Base-by-base conservation (phyloP, 1,140 invertebrate species). In the Bicyclus anynana region DNA sequence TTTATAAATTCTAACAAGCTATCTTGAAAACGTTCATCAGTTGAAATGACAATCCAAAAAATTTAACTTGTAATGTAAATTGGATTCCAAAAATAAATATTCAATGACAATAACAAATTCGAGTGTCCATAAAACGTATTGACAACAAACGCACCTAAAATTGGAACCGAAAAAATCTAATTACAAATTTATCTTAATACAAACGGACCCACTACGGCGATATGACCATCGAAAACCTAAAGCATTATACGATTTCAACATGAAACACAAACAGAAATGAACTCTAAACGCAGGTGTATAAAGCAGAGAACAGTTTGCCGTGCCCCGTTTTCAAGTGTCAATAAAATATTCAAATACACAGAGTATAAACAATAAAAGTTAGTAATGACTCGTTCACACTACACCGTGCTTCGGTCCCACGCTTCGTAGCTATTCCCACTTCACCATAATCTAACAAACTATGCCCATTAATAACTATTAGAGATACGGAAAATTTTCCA, bases 291-390 rank as follows among this genome's bases (percentile, higher is more conserved):
- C 2, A 37, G 2, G 2, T 0, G 1, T 3, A 21, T 63, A 63
- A 51, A 49, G 46, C 46, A 16, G 26, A 52, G 23, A 59, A 51
- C 29, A 12, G 18, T 29, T 44, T 59, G 18, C 16, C n/a, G 13
- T 54, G 38, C 44, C 33, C n/a, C 17, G 50, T 21, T 67, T 65
- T 73, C 47, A 64, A 74, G 74, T 73, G 44, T 65, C 64, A 65
- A 78, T 75, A 79, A 80, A 74, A 77, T 72, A 71, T 68, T 70
- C 53, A 61, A 73, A 78, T 77, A 61, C 54, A 61, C 53, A 69
- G 53, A 59, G 58, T 64, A 69, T 72, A 69, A 76, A 77, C 68
- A 72, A 80, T 76, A 77, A 80, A 76, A 71, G 61, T 76, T 76
- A 66, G 63, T 77, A 67, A 77, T 76, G 62, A 53, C 49, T 58